Base-by-base conservation (phyloP, 2,797 vertebrate species). In the Sphaeramia orbicularis region DNA sequence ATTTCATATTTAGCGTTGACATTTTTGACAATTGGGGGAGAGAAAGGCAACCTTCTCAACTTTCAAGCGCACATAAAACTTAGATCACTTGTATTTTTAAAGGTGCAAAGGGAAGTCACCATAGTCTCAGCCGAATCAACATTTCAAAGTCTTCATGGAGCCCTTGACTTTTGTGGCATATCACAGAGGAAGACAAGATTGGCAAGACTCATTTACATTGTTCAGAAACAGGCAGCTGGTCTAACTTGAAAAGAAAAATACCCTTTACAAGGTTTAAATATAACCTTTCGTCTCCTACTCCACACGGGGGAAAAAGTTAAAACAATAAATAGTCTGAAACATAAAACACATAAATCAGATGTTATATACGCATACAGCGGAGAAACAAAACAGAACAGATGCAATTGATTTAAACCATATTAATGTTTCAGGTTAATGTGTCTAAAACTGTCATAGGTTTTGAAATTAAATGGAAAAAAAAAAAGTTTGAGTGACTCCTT, bases 401-500 rank as follows among this genome's bases (percentile, higher is more conserved):
- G 19, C 40, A 48, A 48, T 37, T 55, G 55, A 18, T 52, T 70
- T 50, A 27, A 59, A 32, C 24, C 21, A 24, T 21, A 38, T 59
- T 68, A 38, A 48, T 61, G 65, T 68, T 15, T 38, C 13, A 38
- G 10, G 13, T 38, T 55, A 24, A n/a, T n/a, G n/a, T n/a, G n/a
- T 15, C 18, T 63, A 62, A 65, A 74, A 45, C 57, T 54, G 70
- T 74, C 76, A 74, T 48, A 60, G 63, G 74, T 49, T 32, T 50
- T 79, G 59, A 53, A 71, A 41, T 70, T 71, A 48, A 60, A 80
- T 73, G 77, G 7, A 69, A 35, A 63, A 40, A 40, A 45, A 65
- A 50, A 66, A 87, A 88, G 68, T 94, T 90, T 95, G 96, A 96
- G 93, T 96, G 96, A 97, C 95, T 98, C 93, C 90, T 94, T 92